Evolutionary conservation across 2,113 vertebrate genomes (phyloP), one percentile per base, ranked within the genome.

Genomic region (Rutilus rutilus): DNA sequence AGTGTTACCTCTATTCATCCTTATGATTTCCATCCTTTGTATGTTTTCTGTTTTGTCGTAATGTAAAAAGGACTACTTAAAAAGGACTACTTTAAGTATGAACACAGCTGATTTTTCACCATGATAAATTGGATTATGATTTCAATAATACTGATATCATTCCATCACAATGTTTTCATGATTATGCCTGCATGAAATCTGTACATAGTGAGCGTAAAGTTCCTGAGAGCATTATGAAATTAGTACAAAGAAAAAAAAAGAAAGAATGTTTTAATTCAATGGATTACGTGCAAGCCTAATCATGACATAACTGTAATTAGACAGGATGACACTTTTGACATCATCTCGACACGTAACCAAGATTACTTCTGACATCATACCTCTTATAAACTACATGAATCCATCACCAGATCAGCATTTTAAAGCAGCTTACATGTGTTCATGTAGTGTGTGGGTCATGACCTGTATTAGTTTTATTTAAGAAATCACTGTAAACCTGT

Each of bases 401-500:
- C 10, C 23, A 39, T 42, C 67, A 21, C 19, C 33, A 23, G n/a
- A 30, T 45, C 14, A 5, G 4, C 36, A 64, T 62, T 25, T 60
- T 59, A n/a, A 78, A 36, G 76, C 76, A 15, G 11, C 52, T 59
- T 59, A 42, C 33, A n/a, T 9, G 21, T 39, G 21, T 39, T 62
- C 36, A 9, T 21, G 59, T 80, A 7, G 74, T 0, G 0, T 25
- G 11, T 12, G 36, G 59, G 33, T 80, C 57, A 80, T 2, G 36
- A 2, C 59, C 36, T 62, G 14, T 62, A 27, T 64, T 17, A 62
- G 10, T 25, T 79, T 17, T 81, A 30, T 81, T 81, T 17, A 82
- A 52, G 11, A 33, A 54, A 54, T 54, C 47, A 77, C 75, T 33
- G 67, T 33, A 69, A 69, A 82, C 27, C 27, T 69, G 62, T 82